Base-by-base conservation (phyloP, 1,140 invertebrate species). In the Drosophila ambigua region DNA sequence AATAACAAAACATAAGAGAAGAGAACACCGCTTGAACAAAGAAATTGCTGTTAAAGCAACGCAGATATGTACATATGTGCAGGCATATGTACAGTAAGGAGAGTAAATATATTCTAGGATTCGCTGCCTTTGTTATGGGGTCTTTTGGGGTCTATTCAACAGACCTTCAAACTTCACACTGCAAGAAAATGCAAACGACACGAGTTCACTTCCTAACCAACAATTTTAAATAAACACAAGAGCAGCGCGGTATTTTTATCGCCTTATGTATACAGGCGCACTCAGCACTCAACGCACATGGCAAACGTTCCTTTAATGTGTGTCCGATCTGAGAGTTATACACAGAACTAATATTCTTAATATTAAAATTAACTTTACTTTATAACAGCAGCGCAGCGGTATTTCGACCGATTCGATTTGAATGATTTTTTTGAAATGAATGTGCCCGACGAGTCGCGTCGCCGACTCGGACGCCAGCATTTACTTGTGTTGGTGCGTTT, bases 201-300 rank as follows among this genome's bases (percentile, higher is more conserved):
- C 67, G 35, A 50, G 28, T 69, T 69, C 67, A 69, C 66, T 58
- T 71, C 65, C 65, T 69, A 69, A 69, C 65, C 67, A 58, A 79
- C 60, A 71, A 68, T 71, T 62, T 39, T 67, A 81, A 73, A 77
- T 77, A 68, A 72, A 81, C 79, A 81, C 65, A 69, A 26, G 49
- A 55, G 35, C 62, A 61, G 61, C 63, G 67, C 79, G 62, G 68
- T 82, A 81, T 81, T 81, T 82, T 83, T 82, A 83, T 82, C 79
- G 59, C 61, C 41, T 58, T 73, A 60, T n/a, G n/a, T 63, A 59
- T 62, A 67, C 35, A 26, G 26, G 28, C 62, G 67, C 43, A 69
- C 43, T n/a, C 2, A 13, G 35, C 35, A 39, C 11, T 20, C 46
- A 35, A 52, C 13, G 72, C 57, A 76, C 72, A 62, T 68, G 65